Percentiles rank a stretch among this genome's conserved stretches.
These are phyloP conservation scores for Halictus quadricinctus DNA, from an alignment of 2,888 invertebrate genomes.

Conservation along the genomic window DNA sequence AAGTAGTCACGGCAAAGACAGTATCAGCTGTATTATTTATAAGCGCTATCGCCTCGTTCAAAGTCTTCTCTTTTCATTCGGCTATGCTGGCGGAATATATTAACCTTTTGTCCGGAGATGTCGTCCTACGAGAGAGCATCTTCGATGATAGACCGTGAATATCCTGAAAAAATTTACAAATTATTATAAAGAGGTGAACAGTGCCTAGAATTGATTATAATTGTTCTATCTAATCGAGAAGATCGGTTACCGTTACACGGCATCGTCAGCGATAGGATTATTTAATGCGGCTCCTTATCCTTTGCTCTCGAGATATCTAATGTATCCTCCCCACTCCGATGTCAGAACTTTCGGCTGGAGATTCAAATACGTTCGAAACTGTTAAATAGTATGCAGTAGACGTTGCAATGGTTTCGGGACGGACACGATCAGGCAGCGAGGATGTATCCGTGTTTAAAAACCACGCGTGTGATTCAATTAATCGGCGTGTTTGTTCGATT, in stretches of 20 bases:
- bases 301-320: conserved; percentile 25
- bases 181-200: background rate
- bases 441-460: conserved; percentile 29
- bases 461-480: background rate
- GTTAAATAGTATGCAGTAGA: conserved; percentile 52
- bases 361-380: conserved; percentile 64
- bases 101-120: conserved; percentile 36
- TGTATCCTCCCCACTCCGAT: conserved; percentile 53
- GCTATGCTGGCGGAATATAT: conserved; percentile 10
- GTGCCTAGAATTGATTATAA: background rate
- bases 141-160: background rate
- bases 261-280: background rate
- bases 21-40: conserved; percentile 55
- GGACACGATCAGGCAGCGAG: conserved; percentile 43
- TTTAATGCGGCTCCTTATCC: conserved; percentile 25
- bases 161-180: background rate
- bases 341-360: conserved; percentile 40
- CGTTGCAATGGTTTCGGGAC: conserved; percentile 31
- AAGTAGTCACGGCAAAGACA: background rate
- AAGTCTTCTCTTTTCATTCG: conserved; percentile 30
- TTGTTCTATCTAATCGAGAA: background rate
- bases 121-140: background rate
- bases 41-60: conserved; percentile 40
- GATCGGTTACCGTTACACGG: background rate
- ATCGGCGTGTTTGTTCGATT: background rate